Evolutionary conservation across 2,888 invertebrate species (phyloP).

Genomic region (Chrysodeixis includens): DNA sequence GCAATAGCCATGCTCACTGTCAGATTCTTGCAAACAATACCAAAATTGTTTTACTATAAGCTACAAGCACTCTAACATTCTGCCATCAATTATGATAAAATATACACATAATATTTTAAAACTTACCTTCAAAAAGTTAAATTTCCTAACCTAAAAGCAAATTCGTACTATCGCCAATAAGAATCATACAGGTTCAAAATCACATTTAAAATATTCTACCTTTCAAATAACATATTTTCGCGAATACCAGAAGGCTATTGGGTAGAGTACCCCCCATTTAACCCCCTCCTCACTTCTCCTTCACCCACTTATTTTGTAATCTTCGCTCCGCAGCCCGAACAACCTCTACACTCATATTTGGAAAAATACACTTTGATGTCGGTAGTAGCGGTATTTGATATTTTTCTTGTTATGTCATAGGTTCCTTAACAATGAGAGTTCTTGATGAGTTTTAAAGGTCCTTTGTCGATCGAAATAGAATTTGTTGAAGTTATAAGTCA

Average conservation of each 20-base stretch:
- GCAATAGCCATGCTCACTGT: too few species aligned
- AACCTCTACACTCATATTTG: slow-evolving; percentile 40
- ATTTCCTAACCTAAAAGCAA: not conserved
- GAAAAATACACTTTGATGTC: slow-evolving; percentile 65
- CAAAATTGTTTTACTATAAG: too few species aligned
- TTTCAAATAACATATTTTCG: slow-evolving; percentile 55
- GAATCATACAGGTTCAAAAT: slow-evolving; percentile 33
- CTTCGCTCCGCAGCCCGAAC: slow-evolving; percentile 61
- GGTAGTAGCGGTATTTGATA: slow-evolving; percentile 62
- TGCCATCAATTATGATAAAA: too few species aligned
- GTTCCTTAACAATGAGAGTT: slow-evolving; percentile 52
- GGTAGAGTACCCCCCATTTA: slow-evolving; percentile 12
- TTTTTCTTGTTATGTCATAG: slow-evolving; percentile 51
- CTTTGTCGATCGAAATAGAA: slow-evolving; percentile 41
- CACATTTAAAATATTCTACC: slow-evolving; percentile 54
- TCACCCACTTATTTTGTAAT: slow-evolving; percentile 61
- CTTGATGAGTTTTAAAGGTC: slow-evolving; percentile 51
- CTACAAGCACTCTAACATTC: too few species aligned
- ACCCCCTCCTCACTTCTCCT: slow-evolving; percentile 6
- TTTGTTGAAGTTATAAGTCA: slow-evolving; percentile 11
- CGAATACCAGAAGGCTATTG: slow-evolving; percentile 37
- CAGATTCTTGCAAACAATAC: too few species aligned
- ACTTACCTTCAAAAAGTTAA: not conserved
- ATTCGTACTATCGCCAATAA: slow-evolving; percentile 8
- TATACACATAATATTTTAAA: too few species aligned